phyloP scores from a whole-genome alignment of 2,797 vertebrate species.

The Pogoniulus pusillus region DNA sequence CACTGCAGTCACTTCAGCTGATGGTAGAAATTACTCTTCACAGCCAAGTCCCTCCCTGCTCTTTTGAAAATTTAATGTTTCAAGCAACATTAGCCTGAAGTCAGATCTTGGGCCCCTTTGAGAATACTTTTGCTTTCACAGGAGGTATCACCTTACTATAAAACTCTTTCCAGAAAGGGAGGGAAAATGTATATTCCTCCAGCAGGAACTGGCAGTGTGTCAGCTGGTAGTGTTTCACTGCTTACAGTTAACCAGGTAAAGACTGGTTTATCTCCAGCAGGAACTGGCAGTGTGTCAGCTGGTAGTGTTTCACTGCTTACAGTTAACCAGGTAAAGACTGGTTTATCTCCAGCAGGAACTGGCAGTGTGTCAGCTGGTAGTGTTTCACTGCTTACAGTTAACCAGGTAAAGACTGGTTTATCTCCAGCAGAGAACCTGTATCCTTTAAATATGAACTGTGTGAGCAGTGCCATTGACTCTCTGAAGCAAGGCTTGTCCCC shows the following conservation, averaged over 20 bases:
- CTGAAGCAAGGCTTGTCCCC: fast-evolving
- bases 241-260: background rate
- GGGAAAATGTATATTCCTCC: background rate
- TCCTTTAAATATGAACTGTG: background rate
- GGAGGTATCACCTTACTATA: background rate
- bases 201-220: background rate
- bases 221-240: background rate
- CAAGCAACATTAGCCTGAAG: background rate
- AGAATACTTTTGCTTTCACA: background rate
- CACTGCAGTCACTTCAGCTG: background rate
- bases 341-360: background rate
- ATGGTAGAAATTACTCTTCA: background rate
- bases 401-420: background rate
- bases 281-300: background rate
- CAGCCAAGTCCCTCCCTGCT: background rate
- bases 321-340: background rate
- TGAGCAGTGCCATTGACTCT: background rate
- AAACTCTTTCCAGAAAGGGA: background rate
- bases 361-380: background rate
- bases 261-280: background rate
- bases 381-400: background rate
- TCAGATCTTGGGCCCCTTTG: background rate
- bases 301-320: background rate
- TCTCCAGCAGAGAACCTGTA: background rate
- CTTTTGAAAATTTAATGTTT: background rate